phyloP scores from a whole-genome alignment of 2,888 invertebrate species.

The Hyposoter dolosus region DNA sequence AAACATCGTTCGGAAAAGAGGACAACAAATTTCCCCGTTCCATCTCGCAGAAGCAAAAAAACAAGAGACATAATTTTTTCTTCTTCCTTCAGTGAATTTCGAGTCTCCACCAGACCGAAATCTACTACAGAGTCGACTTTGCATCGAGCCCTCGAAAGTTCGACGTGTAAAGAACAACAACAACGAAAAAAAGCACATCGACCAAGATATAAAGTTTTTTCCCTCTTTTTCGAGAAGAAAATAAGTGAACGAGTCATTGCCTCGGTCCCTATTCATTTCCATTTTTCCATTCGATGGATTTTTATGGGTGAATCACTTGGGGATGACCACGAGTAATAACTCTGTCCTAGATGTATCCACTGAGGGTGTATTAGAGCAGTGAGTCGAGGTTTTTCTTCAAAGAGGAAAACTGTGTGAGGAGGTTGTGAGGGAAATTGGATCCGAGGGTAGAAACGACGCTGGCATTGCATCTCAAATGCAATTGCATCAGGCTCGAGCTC shows the following conservation, averaged over 20 bases:
- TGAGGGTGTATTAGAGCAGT: slow-evolving; percentile 4
- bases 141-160: background rate
- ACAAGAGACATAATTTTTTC: background rate
- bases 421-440: background rate
- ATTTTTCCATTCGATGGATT: slow-evolving; percentile 23
- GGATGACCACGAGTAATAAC: slow-evolving; percentile 38
- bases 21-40: background rate
- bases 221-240: background rate
- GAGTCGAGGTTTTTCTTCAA: slow-evolving; percentile 30
- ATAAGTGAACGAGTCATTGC: background rate
- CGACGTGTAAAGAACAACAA: background rate
- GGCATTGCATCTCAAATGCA: slow-evolving; percentile 51
- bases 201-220: background rate
- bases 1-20: background rate
- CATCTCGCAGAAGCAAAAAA: background rate
- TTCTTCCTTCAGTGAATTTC: slow-evolving; percentile 3
- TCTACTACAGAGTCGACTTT: slow-evolving; percentile 1
- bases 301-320: slow-evolving; percentile 29
- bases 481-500: slow-evolving; percentile 47
- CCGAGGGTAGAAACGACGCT: slow-evolving; percentile 15
- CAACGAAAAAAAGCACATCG: background rate
- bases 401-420: slow-evolving; percentile 17
- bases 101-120: background rate
- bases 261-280: slow-evolving; percentile 4
- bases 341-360: slow-evolving; percentile 9